These are phyloP conservation scores for Lacanobia oleracea DNA, from an alignment of 2,888 invertebrate genomes.

Conservation along the genomic window DNA sequence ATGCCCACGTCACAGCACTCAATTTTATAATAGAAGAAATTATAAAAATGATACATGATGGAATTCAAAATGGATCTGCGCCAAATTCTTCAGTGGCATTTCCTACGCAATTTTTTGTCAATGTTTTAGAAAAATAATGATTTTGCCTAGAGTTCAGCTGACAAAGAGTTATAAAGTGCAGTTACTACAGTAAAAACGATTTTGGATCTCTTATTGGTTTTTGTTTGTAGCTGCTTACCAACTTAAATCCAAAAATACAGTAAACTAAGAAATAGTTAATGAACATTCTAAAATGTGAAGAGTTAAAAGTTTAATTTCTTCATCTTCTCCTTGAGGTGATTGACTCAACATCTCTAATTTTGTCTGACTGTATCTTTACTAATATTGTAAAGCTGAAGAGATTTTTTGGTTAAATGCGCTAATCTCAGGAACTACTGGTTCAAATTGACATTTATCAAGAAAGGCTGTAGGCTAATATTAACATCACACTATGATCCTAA, in stretches of 20 bases:
- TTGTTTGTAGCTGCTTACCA: too few species aligned
- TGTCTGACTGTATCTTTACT: too few species aligned
- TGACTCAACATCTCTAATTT: too few species aligned
- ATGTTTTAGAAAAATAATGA: constrained; percentile 26
- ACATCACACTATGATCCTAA: too few species aligned
- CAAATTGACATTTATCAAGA: too few species aligned
- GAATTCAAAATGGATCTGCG: constrained; percentile 53
- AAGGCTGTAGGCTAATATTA: too few species aligned
- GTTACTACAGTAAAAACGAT: too few species aligned
- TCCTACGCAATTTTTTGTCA: constrained; percentile 35
- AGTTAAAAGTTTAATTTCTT: background rate
- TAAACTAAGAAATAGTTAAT: background rate
- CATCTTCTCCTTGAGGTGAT: too few species aligned
- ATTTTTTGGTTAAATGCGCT: too few species aligned
- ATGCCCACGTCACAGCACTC: constrained; percentile 37
- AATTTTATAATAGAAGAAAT: constrained; percentile 42
- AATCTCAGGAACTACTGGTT: too few species aligned
- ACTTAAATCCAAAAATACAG: background rate
- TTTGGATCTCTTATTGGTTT: background rate
- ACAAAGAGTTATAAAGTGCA: background rate
- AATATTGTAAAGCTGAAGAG: too few species aligned
- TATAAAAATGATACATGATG: constrained; percentile 45
- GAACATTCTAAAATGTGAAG: background rate
- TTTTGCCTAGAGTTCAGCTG: too few species aligned
- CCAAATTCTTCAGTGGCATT: constrained; percentile 59